Evolutionary conservation across 2,797 vertebrate species (phyloP).

Genomic region (Lepidocolaptes lacrymiger): DNA sequence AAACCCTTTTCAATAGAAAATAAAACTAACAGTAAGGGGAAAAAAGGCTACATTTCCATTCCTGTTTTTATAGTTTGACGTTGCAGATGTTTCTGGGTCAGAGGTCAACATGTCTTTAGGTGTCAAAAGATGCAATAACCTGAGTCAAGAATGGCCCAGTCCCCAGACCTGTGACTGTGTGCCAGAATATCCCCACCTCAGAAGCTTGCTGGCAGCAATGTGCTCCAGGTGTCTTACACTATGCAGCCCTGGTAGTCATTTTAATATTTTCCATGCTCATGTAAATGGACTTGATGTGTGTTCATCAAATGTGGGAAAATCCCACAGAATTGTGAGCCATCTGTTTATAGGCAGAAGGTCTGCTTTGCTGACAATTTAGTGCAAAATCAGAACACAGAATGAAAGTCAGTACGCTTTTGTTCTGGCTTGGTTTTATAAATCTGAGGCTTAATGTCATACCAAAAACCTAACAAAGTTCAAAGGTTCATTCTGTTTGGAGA

Average conservation of each 20-base stretch:
- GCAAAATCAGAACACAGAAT: constrained; percentile 20
- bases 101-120: constrained; percentile 59
- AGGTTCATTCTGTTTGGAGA: constrained; percentile 11
- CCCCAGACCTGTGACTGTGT: constrained; percentile 1
- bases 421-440: constrained; percentile 35
- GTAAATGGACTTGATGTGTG: constrained; percentile 47
- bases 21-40: constrained; percentile 44
- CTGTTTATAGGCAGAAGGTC: constrained; percentile 33
- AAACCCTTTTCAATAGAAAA: constrained; percentile 62
- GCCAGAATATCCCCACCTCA: constrained; percentile 55
- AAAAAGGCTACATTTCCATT: constrained; percentile 47
- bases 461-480: constrained; percentile 42
- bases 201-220: constrained; percentile 45
- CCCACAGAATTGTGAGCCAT: constrained; percentile 27
- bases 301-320: constrained; percentile 57
- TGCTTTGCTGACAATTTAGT: constrained; percentile 15
- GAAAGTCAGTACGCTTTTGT: background rate
- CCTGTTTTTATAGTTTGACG: constrained; percentile 32
- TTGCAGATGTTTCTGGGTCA: constrained; percentile 68
- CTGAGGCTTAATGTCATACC: background rate
- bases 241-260: constrained; percentile 47
- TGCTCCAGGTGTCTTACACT: constrained; percentile 56
- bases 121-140: constrained; percentile 71
- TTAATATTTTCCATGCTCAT: constrained; percentile 61
- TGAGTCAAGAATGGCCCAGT: constrained; percentile 50